A percentile compares a stretch with the other conserved stretches of the same genome.
These are phyloP conservation scores for Prietella phreatophila DNA, from an alignment of 2,113 vertebrate species.

Conservation along the genomic window DNA sequence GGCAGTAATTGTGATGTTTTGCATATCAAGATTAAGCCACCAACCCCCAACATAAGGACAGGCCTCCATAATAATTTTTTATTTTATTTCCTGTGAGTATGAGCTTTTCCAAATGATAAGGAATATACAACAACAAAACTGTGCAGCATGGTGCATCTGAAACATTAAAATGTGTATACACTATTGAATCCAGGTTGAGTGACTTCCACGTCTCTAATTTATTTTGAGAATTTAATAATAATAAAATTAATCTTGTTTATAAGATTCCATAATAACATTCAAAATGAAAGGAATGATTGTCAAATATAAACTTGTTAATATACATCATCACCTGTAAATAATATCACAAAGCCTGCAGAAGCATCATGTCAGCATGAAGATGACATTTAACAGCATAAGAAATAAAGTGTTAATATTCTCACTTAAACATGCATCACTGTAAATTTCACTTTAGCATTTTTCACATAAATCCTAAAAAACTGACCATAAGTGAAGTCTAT, in stretches of 20 bases:
- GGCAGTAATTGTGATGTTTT: slow-evolving; percentile 61
- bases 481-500: not conserved
- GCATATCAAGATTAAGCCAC: slow-evolving; percentile 71
- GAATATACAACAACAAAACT: not conserved
- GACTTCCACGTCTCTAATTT: not conserved
- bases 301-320: not conserved
- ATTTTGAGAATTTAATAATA: not conserved
- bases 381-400: not conserved
- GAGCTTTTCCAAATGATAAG: not conserved
- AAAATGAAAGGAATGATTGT: not conserved
- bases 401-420: not conserved
- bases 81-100: slow-evolving; percentile 31
- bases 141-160: not conserved
- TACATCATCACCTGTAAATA: not conserved
- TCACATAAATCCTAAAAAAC: not conserved
- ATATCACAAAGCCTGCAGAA: not conserved
- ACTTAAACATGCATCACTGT: not conserved
- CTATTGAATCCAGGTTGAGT: not conserved
- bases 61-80: slow-evolving; percentile 50
- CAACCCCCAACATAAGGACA: slow-evolving; percentile 26
- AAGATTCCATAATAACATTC: not conserved
- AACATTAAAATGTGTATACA: not conserved
- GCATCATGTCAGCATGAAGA: not conserved
- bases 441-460: not conserved
- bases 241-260: not conserved